Evolutionary conservation across 2,888 invertebrate species (phyloP).

Genomic region (Sarcophaga carnaria): DNA sequence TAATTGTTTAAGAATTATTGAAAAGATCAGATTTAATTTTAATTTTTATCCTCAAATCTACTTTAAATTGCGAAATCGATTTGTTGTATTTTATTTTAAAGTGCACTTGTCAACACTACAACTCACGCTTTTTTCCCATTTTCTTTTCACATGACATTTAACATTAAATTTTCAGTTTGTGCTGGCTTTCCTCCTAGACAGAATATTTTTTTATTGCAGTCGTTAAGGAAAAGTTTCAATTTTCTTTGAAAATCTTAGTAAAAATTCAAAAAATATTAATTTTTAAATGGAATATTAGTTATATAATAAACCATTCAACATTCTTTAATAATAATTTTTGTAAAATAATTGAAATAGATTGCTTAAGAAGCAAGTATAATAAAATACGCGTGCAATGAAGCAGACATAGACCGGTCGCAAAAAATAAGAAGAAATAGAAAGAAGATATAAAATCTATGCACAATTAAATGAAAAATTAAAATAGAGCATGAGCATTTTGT

Average conservation of each 20-base stretch:
- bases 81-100: slow-evolving; percentile 17
- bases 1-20: too few species aligned
- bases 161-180: slow-evolving; percentile 30
- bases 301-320: not conserved
- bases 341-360: not conserved
- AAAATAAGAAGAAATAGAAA: slow-evolving; percentile 12
- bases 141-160: slow-evolving; percentile 68
- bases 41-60: not conserved
- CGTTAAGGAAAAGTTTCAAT: slow-evolving; percentile 33
- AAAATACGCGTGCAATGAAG: slow-evolving; percentile 43
- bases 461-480: slow-evolving; percentile 22
- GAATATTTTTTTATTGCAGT: slow-evolving; percentile 49
- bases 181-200: slow-evolving; percentile 54
- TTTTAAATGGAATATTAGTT: slow-evolving; percentile 17
- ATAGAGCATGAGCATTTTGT: slow-evolving; percentile 46
- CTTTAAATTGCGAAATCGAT: not conserved
- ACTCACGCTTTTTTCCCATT: slow-evolving; percentile 42
- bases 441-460: slow-evolving; percentile 30
- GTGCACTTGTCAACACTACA: slow-evolving; percentile 23
- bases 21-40: too few species aligned
- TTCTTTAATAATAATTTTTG: not conserved
- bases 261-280: slow-evolving; percentile 31
- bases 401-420: slow-evolving; percentile 56
- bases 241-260: slow-evolving; percentile 46
- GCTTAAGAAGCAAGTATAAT: slow-evolving; percentile 2